Conservation (phyloP, 2,888 invertebrate species). For the Nebria salina region DNA sequence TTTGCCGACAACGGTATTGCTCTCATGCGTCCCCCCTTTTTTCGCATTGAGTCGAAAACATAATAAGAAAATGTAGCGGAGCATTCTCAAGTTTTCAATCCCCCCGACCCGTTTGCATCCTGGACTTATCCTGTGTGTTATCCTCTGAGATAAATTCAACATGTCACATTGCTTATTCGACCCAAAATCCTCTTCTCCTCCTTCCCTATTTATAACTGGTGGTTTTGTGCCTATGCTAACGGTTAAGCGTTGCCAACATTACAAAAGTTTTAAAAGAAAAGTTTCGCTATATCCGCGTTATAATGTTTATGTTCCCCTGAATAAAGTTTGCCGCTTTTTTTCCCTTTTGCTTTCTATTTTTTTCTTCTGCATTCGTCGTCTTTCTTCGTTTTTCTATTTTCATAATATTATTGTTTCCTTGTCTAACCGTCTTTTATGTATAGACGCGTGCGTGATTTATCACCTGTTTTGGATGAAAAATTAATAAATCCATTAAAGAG, state of each 20-base stretch:
- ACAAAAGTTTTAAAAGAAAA: slow-evolving; percentile 15
- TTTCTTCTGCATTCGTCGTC: neutral
- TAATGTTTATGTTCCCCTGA: neutral
- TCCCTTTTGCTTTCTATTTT: neutral
- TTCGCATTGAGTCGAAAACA: slow-evolving; percentile 5
- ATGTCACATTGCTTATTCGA: slow-evolving; percentile 18
- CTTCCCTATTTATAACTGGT: slow-evolving; percentile 1
- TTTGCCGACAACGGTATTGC: neutral
- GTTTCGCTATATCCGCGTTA: neutral
- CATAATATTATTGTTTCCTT: slow-evolving; percentile 4
- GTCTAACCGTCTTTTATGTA: slow-evolving; percentile 4
- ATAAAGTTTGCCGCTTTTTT: neutral
- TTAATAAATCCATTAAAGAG: neutral
- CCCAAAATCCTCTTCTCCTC: neutral
- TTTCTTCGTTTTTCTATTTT: neutral
- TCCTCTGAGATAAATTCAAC: slow-evolving; percentile 10
- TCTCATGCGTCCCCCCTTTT: neutral
- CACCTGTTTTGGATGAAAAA: slow-evolving; percentile 12
- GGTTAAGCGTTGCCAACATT: neutral
- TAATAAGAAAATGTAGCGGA: slow-evolving; percentile 14
- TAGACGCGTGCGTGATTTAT: slow-evolving; percentile 11
- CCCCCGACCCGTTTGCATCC: neutral
- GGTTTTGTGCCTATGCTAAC: slow-evolving; percentile 4
- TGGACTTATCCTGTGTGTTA: slow-evolving; percentile 11
- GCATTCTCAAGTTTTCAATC: neutral